phyloP scores from a whole-genome alignment of 2,113 vertebrate genomes.

The Aspidoscelis tigris region DNA sequence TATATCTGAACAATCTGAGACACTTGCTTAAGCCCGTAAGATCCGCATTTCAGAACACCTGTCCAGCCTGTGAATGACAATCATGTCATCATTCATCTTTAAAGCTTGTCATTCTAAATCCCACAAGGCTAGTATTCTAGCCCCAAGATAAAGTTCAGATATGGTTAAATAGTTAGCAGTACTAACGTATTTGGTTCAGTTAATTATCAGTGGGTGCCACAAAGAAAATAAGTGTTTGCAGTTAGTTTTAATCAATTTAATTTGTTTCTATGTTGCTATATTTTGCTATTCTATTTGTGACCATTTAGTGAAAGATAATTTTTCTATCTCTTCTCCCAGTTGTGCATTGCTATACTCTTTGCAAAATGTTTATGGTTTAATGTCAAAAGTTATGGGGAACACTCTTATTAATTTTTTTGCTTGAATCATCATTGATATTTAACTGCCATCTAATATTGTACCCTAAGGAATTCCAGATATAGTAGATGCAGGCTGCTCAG shows the following conservation, averaged over 20 bases:
- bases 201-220: conserved; percentile 6
- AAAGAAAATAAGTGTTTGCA: background rate
- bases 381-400: background rate
- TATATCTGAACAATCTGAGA: conserved; percentile 43
- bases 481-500: background rate
- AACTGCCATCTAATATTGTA: background rate
- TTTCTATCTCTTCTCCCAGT: too few species aligned
- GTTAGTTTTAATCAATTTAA: too few species aligned
- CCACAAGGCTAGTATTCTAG: conserved; percentile 38
- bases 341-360: background rate
- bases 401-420: background rate
- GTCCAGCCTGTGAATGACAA: conserved; percentile 67
- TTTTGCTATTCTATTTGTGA: too few species aligned
- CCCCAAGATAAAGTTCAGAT: conserved; percentile 8
- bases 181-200: conserved; percentile 18
- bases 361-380: background rate
- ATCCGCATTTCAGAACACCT: conserved; percentile 63
- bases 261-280: too few species aligned
- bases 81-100: conserved; percentile 65
- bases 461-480: background rate
- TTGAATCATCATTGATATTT: background rate
- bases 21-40: conserved; percentile 41
- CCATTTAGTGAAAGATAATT: too few species aligned
- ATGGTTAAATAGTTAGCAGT: conserved; percentile 14
- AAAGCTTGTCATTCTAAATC: conserved; percentile 54